Base-by-base conservation (phyloP, 2,888 invertebrate species). In the Pandemis corylana region DNA sequence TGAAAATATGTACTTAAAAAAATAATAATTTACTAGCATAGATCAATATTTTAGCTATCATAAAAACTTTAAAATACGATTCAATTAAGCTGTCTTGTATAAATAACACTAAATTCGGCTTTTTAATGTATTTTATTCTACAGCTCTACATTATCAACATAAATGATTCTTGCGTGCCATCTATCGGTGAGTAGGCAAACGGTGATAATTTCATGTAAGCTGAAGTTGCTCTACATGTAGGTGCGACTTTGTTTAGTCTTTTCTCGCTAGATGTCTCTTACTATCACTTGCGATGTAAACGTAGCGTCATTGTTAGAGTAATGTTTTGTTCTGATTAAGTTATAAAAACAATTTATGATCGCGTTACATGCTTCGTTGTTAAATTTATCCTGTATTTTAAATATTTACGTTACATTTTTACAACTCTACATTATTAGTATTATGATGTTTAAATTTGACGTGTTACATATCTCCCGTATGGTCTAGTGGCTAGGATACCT, bases 401-500 rank as follows among this genome's bases (percentile, higher is more conserved):
- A 20, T 28, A 5, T 6, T 53, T 53, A 7, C 7, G 5, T 53
- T 6, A 28, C 5, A 28, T 20, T 28, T 6, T 59, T 59, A 56
- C 9, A 20, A 28, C 5, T 59, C n/a, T 13, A 5, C n/a, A 2
- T 0, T n/a, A 1, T 4, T 2, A 0, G 0, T 12, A 44, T 6
- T 59, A 59, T 51, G 15, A 46, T 62, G 6, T 0, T 53, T 46
- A 72, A 78, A 78, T 81, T 85, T 69, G 9, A 0, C 0, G 0
- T 0, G 0, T 0, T 0, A 0, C 0, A 0, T 65, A 84, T 15
- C 81, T 94, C 94, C 94, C 94, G 92, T 95, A 95, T 95, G 94
- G 95, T 95, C 95, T 95, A 95, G 95, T 95, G 95, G 95, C 95
- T 95, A 95, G 95, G 95, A 95, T 95, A 95, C 95, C 95, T 95